These are phyloP conservation scores for Drosophila vallismaia DNA, from an alignment of 2,888 invertebrate species.

Conservation along the genomic window DNA sequence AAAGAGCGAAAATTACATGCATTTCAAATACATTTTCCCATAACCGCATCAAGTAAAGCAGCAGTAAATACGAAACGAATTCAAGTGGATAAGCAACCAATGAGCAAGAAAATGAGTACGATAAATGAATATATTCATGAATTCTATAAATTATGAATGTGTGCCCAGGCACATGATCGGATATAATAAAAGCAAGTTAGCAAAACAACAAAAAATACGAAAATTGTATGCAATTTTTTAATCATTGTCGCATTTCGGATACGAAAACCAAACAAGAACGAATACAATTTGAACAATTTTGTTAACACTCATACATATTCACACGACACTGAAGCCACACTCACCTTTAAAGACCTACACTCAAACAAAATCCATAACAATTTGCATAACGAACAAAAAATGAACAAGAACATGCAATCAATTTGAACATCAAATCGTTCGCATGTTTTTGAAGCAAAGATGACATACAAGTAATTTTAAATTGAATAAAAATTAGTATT, in stretches of 20 bases:
- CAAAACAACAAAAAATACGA: constrained; percentile 16
- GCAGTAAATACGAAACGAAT: constrained; percentile 38
- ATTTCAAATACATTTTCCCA: constrained; percentile 77
- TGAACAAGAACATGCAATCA: constrained; percentile 14
- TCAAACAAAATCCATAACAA: constrained; percentile 25
- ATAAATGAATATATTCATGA: constrained; percentile 19
- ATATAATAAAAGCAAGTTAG: constrained; percentile 10
- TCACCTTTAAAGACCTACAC: constrained; percentile 19
- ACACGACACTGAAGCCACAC: constrained; percentile 12
- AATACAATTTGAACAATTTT: constrained; percentile 31
- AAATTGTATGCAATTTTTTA: constrained; percentile 70
- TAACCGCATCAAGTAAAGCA: constrained; percentile 55
- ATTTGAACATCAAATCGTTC: constrained; percentile 46
- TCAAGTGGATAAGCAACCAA: constrained; percentile 20
- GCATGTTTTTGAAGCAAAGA: constrained; percentile 48
- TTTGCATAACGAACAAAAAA: constrained; percentile 53
- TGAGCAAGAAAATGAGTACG: constrained; percentile 16
- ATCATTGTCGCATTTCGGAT: constrained; percentile 70
- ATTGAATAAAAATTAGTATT: constrained; percentile 76
- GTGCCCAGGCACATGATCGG: constrained; percentile 14
- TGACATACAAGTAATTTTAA: constrained; percentile 76
- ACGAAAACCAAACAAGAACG: constrained; percentile 36
- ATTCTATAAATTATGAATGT: constrained; percentile 32
- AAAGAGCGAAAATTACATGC: constrained; percentile 70
- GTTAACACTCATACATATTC: constrained; percentile 20